phyloP scores from a whole-genome alignment of 2,888 invertebrate species.

The Agrochola circellaris region DNA sequence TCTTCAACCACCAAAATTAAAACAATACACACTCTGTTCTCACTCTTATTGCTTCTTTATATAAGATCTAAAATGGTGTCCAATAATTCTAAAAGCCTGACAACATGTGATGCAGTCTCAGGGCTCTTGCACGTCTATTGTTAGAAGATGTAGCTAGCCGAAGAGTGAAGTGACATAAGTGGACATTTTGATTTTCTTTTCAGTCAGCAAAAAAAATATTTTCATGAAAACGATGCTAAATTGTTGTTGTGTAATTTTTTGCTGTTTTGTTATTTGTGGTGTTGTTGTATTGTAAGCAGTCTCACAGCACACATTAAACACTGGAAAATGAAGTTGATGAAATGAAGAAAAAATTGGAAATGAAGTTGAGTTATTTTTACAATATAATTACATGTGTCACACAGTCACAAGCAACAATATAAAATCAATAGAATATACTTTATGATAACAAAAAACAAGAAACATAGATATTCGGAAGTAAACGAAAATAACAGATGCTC shows the following conservation, averaged over 20 bases:
- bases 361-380: too few relatives aligned
- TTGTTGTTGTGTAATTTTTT: not conserved
- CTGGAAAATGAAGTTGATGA: too few relatives aligned
- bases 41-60: not conserved
- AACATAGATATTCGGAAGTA: too few relatives aligned
- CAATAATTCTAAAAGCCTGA: constrained; percentile 38
- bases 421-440: too few relatives aligned
- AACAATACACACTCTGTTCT: not conserved
- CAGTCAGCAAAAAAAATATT: not conserved
- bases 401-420: too few relatives aligned
- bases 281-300: not conserved
- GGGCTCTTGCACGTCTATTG: constrained; percentile 37
- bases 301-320: too few relatives aligned
- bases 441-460: too few relatives aligned
- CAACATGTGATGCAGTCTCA: constrained; percentile 23
- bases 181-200: not conserved
- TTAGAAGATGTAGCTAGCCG: constrained; percentile 27
- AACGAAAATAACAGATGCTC: too few relatives aligned
- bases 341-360: too few relatives aligned
- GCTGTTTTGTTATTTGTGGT: not conserved
- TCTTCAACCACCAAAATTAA: not conserved
- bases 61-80: constrained; percentile 33
- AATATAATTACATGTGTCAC: too few relatives aligned
- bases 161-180: constrained; percentile 1
- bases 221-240: not conserved